Evolutionary conservation across 2,113 vertebrate species (phyloP).

Genomic region (Seriola aureovittata): DNA sequence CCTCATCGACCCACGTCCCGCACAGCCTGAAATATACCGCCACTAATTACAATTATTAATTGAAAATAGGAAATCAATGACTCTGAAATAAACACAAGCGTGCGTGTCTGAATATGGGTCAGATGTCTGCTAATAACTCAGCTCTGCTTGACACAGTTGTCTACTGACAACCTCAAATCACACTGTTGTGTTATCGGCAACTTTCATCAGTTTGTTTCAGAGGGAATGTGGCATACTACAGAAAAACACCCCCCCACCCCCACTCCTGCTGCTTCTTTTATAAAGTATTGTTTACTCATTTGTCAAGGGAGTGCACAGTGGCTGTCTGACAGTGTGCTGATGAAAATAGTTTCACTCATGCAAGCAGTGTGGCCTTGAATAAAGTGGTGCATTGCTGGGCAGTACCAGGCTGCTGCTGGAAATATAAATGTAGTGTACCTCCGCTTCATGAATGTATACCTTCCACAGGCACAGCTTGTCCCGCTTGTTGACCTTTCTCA

Average conservation of each 20-base stretch:
- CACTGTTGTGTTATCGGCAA: not conserved
- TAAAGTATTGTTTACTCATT: constrained; percentile 54
- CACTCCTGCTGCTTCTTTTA: not conserved
- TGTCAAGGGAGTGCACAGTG: constrained; percentile 24
- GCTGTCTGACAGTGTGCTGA: constrained; percentile 53
- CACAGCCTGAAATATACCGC: constrained; percentile 88
- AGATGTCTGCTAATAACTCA: constrained; percentile 70
- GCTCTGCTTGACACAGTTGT: constrained; percentile 33
- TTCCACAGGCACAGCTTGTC: not conserved
- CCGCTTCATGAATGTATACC: not conserved
- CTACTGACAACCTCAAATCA: not conserved
- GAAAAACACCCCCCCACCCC: not conserved
- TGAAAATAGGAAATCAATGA: constrained; percentile 97
- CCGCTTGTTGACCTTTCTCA: constrained; percentile 15
- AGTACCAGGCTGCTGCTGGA: not conserved
- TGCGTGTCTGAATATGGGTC: constrained; percentile 76
- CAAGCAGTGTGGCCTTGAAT: constrained; percentile 30
- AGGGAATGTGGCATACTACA: constrained; percentile 12
- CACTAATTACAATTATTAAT: constrained; percentile 99
- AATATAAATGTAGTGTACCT: constrained; percentile 10
- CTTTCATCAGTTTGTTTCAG: constrained; percentile 20
- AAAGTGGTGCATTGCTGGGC: constrained; percentile 22
- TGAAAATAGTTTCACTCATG: constrained; percentile 48
- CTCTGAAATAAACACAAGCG: constrained; percentile 88
- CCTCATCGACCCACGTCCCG: constrained; percentile 87